Base-by-base conservation (phyloP, 1,140 invertebrate genomes). In the Archivesica marissinica region DNA sequence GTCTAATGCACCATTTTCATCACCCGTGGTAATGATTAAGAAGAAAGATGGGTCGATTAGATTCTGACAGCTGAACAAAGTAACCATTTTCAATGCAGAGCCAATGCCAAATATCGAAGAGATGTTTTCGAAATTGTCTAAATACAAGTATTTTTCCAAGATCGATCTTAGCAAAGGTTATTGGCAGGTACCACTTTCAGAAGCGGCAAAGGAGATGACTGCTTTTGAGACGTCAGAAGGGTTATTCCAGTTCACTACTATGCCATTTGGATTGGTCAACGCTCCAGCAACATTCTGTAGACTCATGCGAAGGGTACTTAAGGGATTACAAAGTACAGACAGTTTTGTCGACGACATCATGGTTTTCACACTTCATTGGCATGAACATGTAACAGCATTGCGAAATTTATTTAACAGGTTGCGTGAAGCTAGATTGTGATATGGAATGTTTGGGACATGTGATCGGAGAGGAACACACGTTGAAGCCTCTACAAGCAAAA, bases 21-120 rank as follows among this genome's bases (percentile, higher is more conserved):
- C 28, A n/a, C 44, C 44, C 66, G 33, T 79, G n/a, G 56, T 79
- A 3, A 72, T 82, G 28, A 50, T 82, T 1, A 44, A 89, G 20
- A 95, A 95, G 80, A 35, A 88, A 0, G 90, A 95, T 87, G 93
- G 93, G 17, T 84, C 89, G n/a, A 88, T 94, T 38, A 85, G 95
- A 39, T 90, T 95, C 33, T 95, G 95, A 88, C 93, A 89, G 4
- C 94, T 88, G 11, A 90, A 91, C 39, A 23, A 35, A 15, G 50
- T 78, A 0, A 87, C 81, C 9, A 56, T 85, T 23, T 85, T 86
- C 41, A 86, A 89, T 76, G 30, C 52, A 15, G 72, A 72, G 61
- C 79, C 79, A 20, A 82, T 82, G 28, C 79, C 79, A 6, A 74
- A 56, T 54, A 41, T 41, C 33, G 89, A 90, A 17, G 86, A 88